Evolutionary conservation across 2,113 vertebrate species (phyloP).

Genomic region (Tragelaphus buxtoni): DNA sequence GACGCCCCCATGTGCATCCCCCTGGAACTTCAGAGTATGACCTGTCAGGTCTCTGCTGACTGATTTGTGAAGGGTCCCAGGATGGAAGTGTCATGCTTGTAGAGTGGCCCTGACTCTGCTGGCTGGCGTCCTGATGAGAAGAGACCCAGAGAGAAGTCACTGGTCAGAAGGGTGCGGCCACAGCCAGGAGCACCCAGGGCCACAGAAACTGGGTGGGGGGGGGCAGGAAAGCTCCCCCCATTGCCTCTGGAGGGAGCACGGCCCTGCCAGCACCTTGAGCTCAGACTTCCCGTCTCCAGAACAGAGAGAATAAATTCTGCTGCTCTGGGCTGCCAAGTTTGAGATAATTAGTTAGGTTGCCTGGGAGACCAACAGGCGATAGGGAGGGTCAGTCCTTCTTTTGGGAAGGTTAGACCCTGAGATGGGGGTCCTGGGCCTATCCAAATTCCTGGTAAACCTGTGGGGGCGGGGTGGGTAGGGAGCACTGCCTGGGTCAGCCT

Average conservation of each 20-base stretch:
- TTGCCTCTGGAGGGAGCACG: accelerated
- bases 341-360: too few species aligned
- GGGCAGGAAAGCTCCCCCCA: too few species aligned
- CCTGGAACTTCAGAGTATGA: neutral
- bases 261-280: neutral
- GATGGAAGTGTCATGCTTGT: neutral
- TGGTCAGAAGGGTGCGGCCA: accelerated
- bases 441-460: neutral
- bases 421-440: neutral
- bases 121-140: neutral
- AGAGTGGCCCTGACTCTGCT: neutral
- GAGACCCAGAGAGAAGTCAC: accelerated
- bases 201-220: neutral
- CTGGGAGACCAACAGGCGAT: neutral
- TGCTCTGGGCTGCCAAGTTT: neutral
- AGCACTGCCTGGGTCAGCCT: accelerated
- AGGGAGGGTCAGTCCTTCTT: neutral
- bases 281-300: neutral
- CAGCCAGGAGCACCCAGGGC: accelerated
- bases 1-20: accelerated
- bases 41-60: too few species aligned
- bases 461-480: accelerated
- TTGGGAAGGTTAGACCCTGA: accelerated
- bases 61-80: neutral
- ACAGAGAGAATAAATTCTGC: too few species aligned